These are phyloP conservation scores for Fabriciana adippe DNA, from an alignment of 2,888 invertebrate genomes.

Conservation along the genomic window DNA sequence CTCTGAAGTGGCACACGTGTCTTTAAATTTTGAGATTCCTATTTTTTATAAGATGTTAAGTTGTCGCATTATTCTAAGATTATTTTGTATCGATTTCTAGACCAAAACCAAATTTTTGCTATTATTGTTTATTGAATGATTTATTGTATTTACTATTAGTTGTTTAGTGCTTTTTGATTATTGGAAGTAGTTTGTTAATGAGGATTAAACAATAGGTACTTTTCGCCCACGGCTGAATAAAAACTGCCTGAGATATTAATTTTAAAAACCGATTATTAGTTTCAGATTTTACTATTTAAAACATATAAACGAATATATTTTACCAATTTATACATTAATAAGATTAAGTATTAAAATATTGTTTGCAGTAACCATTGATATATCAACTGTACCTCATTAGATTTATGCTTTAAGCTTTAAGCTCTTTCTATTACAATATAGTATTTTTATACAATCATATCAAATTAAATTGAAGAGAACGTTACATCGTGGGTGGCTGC, in stretches of 20 bases:
- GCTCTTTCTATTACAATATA: background rate
- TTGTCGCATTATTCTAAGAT: background rate
- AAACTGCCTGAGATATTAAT: no score
- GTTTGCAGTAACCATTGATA: background rate
- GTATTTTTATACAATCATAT: slow-evolving; percentile 52
- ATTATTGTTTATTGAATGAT: no score
- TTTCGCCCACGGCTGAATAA: no score
- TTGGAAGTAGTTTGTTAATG: no score
- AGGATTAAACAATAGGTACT: no score
- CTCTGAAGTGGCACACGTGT: slow-evolving; percentile 65
- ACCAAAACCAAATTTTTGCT: no score
- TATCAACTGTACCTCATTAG: background rate
- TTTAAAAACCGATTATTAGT: no score
- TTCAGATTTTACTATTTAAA: no score
- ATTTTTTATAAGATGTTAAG: slow-evolving; percentile 55
- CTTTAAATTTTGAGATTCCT: slow-evolving; percentile 56
- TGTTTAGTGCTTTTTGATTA: no score
- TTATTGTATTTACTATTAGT: no score
- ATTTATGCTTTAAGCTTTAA: background rate
- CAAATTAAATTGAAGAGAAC: slow-evolving; percentile 46
- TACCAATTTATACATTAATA: no score
- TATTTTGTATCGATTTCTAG: background rate
- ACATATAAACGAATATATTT: no score
- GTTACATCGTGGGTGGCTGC: slow-evolving; percentile 71
- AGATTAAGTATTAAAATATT: background rate